Base-by-base conservation (phyloP, 2,113 vertebrate genomes). In the Trematomus loennbergii region DNA sequence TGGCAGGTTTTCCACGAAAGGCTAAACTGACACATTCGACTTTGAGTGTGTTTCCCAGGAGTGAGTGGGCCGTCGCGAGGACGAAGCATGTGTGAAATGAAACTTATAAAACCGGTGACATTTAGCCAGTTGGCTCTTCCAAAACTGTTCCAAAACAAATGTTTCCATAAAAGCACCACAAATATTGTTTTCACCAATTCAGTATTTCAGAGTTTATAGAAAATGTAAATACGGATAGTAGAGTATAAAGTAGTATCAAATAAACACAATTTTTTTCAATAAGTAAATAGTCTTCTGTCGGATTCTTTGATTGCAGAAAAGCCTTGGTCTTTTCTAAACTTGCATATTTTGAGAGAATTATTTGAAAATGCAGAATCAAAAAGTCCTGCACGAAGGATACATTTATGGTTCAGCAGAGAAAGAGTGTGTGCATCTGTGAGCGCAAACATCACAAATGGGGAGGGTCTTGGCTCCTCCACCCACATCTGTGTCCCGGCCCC, bases 401-500 rank as follows among this genome's bases (percentile, higher is more conserved):
- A 61, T 22, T 29, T n/a, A 59, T 48, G 58, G 58, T 40, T 69
- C 12, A 33, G 66, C 50, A 13, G 15, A 53, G 25, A 52, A 12
- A 5, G 60, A n/a, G 52, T 52, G 50, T 77, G 57, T 82, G 58
- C 74, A 18, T 58, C 36, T 60, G 59, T 49, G 54, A 46, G 69
- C 11, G 65, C 49, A 52, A 46, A 40, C 9, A 65, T 54, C n/a
- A 10, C 2, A 12, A 15, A 10, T 12, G 25, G 49, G 33, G 36
- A 36, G 12, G 49, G 17, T 58, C 1, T 12, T 52, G 36, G 36
- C 36, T 40, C 36, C 1, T 65, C 45, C 59, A 40, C 62, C 66
- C 79, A 63, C 61, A 18, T 43, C 91, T 87, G 87, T 93, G 91
- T 81, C 76, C 6, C 15, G 59, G 78, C 71, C 17, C 9, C 83